Conservation (phyloP, 2,888 invertebrate genomes). For the Orthosia gothica region DNA sequence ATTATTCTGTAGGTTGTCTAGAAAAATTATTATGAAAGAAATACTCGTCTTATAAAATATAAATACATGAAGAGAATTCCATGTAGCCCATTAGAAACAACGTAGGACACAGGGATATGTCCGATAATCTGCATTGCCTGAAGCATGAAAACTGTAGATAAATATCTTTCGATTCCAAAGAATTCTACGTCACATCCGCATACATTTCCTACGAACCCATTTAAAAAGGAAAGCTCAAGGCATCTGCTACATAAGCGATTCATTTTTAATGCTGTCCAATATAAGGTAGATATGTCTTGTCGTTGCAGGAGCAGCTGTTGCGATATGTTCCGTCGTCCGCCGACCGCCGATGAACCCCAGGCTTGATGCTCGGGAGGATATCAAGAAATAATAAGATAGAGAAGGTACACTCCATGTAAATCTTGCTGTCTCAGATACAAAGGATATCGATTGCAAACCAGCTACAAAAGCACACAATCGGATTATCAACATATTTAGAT, state of each 20-base stretch:
- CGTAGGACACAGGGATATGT: neutral
- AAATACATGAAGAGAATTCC: neutral
- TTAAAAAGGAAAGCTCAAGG: slow-evolving; percentile 13
- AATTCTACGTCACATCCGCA: neutral
- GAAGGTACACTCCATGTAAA: slow-evolving; percentile 21
- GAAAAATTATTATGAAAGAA: neutral
- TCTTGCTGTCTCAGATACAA: neutral
- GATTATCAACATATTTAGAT: neutral
- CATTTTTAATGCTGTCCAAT: slow-evolving; percentile 61
- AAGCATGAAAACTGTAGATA: neutral
- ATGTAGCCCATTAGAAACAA: neutral
- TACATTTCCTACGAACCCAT: neutral
- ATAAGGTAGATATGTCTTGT: slow-evolving; percentile 54
- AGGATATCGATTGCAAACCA: neutral
- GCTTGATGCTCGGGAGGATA: slow-evolving; percentile 12
- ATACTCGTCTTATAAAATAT: neutral
- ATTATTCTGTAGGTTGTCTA: too few relatives aligned
- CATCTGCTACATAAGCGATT: slow-evolving; percentile 51
- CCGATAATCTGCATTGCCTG: neutral
- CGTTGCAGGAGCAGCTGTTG: slow-evolving; percentile 60
- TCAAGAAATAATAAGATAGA: slow-evolving; percentile 16
- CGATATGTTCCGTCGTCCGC: slow-evolving; percentile 27
- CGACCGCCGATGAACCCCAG: slow-evolving; percentile 18
- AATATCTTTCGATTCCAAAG: too few relatives aligned
- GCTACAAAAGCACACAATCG: neutral